Conservation (phyloP, 2,888 invertebrate species). For the Tethea ocularis region DNA sequence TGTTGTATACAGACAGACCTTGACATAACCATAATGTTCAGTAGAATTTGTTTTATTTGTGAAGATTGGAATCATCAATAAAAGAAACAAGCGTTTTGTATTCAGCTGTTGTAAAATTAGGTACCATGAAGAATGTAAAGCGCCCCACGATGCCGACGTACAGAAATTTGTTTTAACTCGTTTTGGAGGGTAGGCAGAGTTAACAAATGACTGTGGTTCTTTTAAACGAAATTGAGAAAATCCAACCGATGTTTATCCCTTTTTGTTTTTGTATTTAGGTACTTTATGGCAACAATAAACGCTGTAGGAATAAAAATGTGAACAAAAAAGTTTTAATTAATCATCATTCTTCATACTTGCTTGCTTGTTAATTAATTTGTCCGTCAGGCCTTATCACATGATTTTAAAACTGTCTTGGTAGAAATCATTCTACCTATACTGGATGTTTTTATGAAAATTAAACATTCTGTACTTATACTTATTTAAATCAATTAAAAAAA, state of each 20-base stretch:
- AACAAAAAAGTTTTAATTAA: not conserved
- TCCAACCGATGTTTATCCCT: constrained; percentile 27
- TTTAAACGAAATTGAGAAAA: constrained; percentile 60
- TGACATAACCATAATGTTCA: constrained; percentile 10
- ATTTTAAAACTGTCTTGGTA: not conserved
- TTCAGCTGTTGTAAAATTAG: constrained; percentile 44
- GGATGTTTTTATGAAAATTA: too few species aligned
- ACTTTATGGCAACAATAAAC: constrained; percentile 6
- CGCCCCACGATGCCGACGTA: constrained; percentile 42
- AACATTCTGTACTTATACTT: too few species aligned
- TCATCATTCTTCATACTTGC: not conserved
- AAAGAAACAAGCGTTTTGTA: constrained; percentile 38
- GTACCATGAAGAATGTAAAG: constrained; percentile 59
- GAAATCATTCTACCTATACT: not conserved
- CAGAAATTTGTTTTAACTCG: constrained; percentile 64
- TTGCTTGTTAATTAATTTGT: not conserved
- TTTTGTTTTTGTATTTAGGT: constrained; percentile 14
- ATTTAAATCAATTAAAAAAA: too few species aligned
- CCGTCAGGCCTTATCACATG: not conserved
- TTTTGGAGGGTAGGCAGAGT: constrained; percentile 40
- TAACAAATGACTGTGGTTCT: constrained; percentile 73
- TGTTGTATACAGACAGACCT: not conserved
- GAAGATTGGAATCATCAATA: constrained; percentile 5
- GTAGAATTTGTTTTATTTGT: constrained; percentile 18
- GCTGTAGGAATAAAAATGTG: not conserved